Conservation (phyloP, 1,140 invertebrate species). For the Lordiphosa clarofinis region DNA sequence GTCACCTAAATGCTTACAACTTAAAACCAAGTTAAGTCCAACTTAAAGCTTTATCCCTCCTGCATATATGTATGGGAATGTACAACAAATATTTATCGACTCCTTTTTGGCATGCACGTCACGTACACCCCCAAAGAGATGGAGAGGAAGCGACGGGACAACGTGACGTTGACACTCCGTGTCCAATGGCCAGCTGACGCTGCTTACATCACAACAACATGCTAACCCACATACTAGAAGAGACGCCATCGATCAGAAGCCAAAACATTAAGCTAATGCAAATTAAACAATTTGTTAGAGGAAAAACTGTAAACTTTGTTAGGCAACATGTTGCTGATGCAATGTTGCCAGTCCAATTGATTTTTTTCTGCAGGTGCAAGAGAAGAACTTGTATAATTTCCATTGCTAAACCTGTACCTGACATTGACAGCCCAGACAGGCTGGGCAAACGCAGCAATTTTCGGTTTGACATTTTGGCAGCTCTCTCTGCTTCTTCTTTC, state of each 20-base stretch:
- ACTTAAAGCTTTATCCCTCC: conserved; percentile 46
- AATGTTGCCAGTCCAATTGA: conserved; percentile 34
- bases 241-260: conserved; percentile 45
- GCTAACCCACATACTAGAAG: conserved; percentile 43
- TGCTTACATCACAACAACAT: conserved; percentile 22
- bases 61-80: conserved; percentile 31
- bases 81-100: conserved; percentile 65
- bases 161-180: conserved; percentile 67
- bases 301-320: conserved; percentile 8
- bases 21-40: conserved; percentile 70
- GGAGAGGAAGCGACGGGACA: conserved; percentile 18
- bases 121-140: conserved; percentile 37
- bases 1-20: conserved; percentile 72
- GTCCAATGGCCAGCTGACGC: conserved; percentile 61
- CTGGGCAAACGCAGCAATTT: conserved; percentile 59
- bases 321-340: conserved; percentile 8
- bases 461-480: conserved; percentile 73
- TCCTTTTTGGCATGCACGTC: conserved; percentile 48
- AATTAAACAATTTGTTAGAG: conserved; percentile 64
- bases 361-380: conserved; percentile 35
- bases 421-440: conserved; percentile 35
- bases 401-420: conserved; percentile 36
- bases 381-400: conserved; percentile 29
- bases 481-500: conserved; percentile 44
- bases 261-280: conserved; percentile 53